Evolutionary conservation across 1,140 invertebrate species (phyloP).

Genomic region (Drosophila kurseongensis): DNA sequence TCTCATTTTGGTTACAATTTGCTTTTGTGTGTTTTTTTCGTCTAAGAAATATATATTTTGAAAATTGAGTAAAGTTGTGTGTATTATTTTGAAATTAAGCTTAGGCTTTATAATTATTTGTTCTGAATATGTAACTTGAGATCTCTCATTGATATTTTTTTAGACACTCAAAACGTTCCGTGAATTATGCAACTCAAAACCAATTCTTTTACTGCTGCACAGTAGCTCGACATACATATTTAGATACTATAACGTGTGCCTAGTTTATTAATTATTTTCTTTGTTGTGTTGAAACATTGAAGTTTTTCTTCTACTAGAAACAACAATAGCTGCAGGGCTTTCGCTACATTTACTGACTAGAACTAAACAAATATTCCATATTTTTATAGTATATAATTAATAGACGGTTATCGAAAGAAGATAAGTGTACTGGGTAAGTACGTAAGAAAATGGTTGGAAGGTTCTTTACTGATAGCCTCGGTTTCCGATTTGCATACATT

Average conservation of each 20-base stretch:
- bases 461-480: constrained; percentile 81
- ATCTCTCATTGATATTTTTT: constrained; percentile 14
- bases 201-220: constrained; percentile 37
- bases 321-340: constrained; percentile 66
- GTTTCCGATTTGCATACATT: constrained; percentile 41
- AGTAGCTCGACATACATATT: constrained; percentile 64
- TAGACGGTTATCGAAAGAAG: constrained; percentile 39
- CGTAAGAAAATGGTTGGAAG: constrained; percentile 60
- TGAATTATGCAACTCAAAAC: constrained; percentile 75
- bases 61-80: constrained; percentile 43
- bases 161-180: constrained; percentile 36
- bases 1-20: constrained; percentile 73
- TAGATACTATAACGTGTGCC: constrained; percentile 19
- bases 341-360: constrained; percentile 38
- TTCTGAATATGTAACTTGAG: constrained; percentile 26
- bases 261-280: constrained; percentile 4
- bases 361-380: constrained; percentile 22
- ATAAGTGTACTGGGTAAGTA: constrained; percentile 24
- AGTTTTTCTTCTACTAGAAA: constrained; percentile 27
- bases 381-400: constrained; percentile 17
- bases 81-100: constrained; percentile 26
- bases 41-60: constrained; percentile 42
- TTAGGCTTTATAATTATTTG: constrained; percentile 20
- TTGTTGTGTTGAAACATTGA: constrained; percentile 14
- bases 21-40: constrained; percentile 43